A percentile compares a stretch with the other conserved stretches of the same genome.
Conservation (phyloP, 2,888 invertebrate genomes). For the Opisthograptis luteolata region DNA sequence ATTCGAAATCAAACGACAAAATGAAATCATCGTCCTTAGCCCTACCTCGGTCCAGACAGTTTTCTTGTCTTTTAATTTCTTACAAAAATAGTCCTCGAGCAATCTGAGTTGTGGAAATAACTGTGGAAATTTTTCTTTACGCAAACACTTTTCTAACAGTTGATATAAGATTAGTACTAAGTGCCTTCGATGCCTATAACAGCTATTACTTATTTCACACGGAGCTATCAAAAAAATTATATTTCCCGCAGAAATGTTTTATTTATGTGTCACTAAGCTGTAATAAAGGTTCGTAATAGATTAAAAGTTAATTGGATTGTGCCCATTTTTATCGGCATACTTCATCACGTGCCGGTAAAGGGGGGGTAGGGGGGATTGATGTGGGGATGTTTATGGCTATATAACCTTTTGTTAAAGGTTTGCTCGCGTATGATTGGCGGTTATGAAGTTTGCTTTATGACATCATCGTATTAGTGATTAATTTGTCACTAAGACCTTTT, state of each 20-base stretch:
- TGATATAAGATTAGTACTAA: too few species aligned
- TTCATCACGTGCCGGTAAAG: constrained; percentile 23
- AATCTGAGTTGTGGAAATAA: too few species aligned
- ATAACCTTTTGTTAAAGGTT: constrained; percentile 20
- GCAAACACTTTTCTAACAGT: too few species aligned
- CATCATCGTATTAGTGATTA: constrained; percentile 17
- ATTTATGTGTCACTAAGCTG: constrained; percentile 28
- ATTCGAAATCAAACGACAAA: too few species aligned
- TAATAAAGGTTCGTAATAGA: constrained; percentile 35
- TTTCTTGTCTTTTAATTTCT: too few species aligned
- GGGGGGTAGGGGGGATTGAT: background rate
- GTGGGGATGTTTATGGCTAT: constrained; percentile 16
- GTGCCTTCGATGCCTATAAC: too few species aligned
- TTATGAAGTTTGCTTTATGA: constrained; percentile 6
- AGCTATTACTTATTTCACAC: background rate
- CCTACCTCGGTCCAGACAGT: too few species aligned
- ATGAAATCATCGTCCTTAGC: too few species aligned
- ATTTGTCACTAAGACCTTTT: constrained; percentile 5
- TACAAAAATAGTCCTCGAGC: too few species aligned
- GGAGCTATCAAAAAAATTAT: constrained; percentile 7
- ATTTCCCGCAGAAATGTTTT: constrained; percentile 9
- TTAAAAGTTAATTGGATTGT: constrained; percentile 41
- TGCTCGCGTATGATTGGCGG: constrained; percentile 17
- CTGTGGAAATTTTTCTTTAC: too few species aligned
- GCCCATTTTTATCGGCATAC: constrained; percentile 32